Base-by-base conservation (phyloP, 2,113 vertebrate genomes). In the Varanus salvator region DNA sequence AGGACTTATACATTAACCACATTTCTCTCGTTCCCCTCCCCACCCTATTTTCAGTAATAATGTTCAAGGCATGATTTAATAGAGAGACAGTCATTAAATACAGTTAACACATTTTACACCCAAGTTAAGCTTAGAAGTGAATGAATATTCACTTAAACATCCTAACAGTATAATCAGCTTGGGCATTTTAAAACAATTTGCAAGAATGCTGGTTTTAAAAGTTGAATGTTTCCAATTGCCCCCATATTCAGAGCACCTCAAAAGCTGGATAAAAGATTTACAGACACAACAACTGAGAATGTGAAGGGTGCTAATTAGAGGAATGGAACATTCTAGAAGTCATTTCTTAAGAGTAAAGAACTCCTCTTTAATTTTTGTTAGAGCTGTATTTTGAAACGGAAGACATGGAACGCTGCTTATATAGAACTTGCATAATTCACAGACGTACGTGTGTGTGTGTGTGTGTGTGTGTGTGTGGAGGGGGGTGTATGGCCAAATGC, bases 401-500 rank as follows among this genome's bases (percentile, higher is more conserved):
- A 93, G 69, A 91, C 86, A 90, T 19, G 91, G 85, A 93, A n/a
- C 95, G 97, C 97, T 97, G 96, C 96, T 96, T 98, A 97, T 97
- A 96, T 96, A 98, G 98, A 98, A 98, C 97, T 97, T 98, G 98
- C 98, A 98, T 98, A 98, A 97, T 97, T 97, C 97, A 98, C 98
- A 98, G 98, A 97, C 96, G 97, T 96, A 96, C 93, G 25, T 50
- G 29, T 68, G 64, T 68, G 31, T 34, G 77, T 52, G 50, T 25
- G 1, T 48, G 6, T 29, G 19, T 83, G 25, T 50, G 29, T 68
- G 64, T 68, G 31, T 34, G 77, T 81, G 38, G 3, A 3, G 38
- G 38, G 38, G 38, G 38, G 38, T 44, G 38, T 44, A 44, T 44
- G 3, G 38, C 38, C 38, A 44, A 44, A 44, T 25, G 48, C 38